Evolutionary conservation across 35 echinoderm and acorn worm genomes (phyloP).

Genomic region (Eucidaris tribuloides): DNA sequence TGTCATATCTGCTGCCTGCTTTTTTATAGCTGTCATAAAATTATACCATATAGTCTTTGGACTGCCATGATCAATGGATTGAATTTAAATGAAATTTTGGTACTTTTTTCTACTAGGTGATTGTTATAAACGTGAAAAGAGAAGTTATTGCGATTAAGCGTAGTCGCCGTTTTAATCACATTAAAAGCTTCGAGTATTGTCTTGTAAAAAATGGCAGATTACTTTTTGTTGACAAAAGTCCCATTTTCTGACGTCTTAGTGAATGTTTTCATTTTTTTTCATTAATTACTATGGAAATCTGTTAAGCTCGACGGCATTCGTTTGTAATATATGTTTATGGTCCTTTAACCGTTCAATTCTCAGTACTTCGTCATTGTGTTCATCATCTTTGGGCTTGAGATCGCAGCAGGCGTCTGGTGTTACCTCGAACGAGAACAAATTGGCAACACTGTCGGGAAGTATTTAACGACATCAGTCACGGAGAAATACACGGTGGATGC

Average conservation of each 20-base stretch:
- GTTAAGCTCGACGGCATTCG: too few species aligned
- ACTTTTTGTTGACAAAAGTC: too few species aligned
- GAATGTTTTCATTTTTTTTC: too few species aligned
- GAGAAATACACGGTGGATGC: conserved; percentile 45
- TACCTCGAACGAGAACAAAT: conserved; percentile 46
- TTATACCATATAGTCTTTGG: too few species aligned
- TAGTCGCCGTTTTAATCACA: neutral
- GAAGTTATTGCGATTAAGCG: too few species aligned
- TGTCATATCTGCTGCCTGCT: too few species aligned
- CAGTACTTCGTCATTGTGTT: conserved; percentile 71
- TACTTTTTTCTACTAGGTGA: too few species aligned
- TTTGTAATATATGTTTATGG: neutral
- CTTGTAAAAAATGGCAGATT: neutral
- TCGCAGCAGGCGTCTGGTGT: conserved; percentile 51
- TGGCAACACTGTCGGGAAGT: neutral
- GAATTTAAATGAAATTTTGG: too few species aligned
- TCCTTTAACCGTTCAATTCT: neutral
- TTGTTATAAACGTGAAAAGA: too few species aligned
- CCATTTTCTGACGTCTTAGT: neutral
- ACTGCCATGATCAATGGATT: too few species aligned
- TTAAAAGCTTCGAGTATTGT: neutral
- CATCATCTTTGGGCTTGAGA: conserved; percentile 49
- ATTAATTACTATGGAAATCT: too few species aligned
- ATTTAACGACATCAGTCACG: conserved; percentile 19
- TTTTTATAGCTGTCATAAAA: too few species aligned